These are phyloP conservation scores for Eolophus roseicapilla DNA, from an alignment of 2,113 vertebrate genomes.

Conservation along the genomic window DNA sequence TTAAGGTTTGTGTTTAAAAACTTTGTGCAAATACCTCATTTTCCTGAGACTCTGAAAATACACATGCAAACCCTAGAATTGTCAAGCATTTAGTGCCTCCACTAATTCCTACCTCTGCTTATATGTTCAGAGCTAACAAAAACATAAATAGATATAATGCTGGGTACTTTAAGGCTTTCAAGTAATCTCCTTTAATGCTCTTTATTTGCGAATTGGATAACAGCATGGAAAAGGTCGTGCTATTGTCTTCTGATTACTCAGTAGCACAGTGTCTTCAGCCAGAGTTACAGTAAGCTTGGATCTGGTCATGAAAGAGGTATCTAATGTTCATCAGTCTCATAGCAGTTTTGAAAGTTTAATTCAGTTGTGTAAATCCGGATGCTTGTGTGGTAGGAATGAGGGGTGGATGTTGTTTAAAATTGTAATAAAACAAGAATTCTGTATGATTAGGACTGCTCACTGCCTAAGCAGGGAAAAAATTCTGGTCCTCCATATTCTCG, in stretches of 20 bases:
- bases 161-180: neutral
- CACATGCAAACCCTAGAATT: neutral
- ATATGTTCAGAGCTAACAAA: neutral
- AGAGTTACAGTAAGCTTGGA: neutral
- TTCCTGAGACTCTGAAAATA: neutral
- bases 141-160: neutral
- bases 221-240: neutral
- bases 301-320: neutral
- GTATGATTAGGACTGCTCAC: neutral
- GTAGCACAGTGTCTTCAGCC: neutral
- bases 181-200: neutral
- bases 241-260: neutral
- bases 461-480: neutral
- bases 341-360: neutral
- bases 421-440: neutral
- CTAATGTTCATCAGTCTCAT: neutral
- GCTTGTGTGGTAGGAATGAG: neutral
- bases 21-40: neutral
- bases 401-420: neutral
- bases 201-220: neutral
- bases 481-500: neutral
- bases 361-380: neutral
- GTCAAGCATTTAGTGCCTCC: neutral
- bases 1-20: neutral
- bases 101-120: neutral